Conservation (phyloP, 2,888 invertebrate species). For the Caenorhabditis becei region DNA sequence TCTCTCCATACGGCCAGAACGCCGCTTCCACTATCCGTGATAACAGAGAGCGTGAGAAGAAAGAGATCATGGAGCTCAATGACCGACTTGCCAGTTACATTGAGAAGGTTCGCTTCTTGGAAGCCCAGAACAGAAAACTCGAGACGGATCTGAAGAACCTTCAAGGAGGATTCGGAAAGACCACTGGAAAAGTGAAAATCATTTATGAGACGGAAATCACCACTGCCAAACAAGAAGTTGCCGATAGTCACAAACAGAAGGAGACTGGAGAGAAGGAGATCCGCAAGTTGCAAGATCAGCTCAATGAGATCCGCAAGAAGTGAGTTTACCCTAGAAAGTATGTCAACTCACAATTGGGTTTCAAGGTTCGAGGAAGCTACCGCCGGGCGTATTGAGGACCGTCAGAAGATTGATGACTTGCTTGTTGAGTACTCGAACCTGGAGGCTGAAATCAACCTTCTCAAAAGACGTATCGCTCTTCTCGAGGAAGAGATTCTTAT, state of each 20-base stretch:
- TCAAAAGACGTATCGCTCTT: conserved; percentile 79
- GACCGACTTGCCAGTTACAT: conserved; percentile 84
- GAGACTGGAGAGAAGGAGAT: conserved; percentile 70
- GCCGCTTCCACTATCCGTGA: conserved; percentile 83
- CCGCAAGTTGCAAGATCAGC: conserved; percentile 70
- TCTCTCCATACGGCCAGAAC: conserved; percentile 72
- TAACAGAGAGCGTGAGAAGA: conserved; percentile 83
- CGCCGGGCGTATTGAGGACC: conserved; percentile 77
- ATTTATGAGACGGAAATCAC: conserved; percentile 75
- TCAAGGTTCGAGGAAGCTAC: conserved; percentile 81
- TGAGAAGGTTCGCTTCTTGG: conserved; percentile 83
- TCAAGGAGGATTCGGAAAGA: conserved; percentile 80
- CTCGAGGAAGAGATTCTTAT: conserved; percentile 82
- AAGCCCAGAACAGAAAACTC: conserved; percentile 82
- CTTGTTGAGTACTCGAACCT: conserved; percentile 83
- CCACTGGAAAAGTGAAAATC: conserved; percentile 74
- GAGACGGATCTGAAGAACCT: conserved; percentile 80
- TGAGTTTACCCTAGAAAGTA: conserved; percentile 42
- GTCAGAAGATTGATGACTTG: conserved; percentile 83
- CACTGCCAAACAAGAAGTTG: conserved; percentile 73
- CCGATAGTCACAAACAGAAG: conserved; percentile 65
- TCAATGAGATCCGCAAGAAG: conserved; percentile 73
- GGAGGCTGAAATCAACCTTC: conserved; percentile 83
- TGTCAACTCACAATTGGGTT: not conserved
- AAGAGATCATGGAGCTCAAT: conserved; percentile 84